phyloP scores from a whole-genome alignment of 2,113 vertebrate genomes.

The Triplophysa tibetana region DNA sequence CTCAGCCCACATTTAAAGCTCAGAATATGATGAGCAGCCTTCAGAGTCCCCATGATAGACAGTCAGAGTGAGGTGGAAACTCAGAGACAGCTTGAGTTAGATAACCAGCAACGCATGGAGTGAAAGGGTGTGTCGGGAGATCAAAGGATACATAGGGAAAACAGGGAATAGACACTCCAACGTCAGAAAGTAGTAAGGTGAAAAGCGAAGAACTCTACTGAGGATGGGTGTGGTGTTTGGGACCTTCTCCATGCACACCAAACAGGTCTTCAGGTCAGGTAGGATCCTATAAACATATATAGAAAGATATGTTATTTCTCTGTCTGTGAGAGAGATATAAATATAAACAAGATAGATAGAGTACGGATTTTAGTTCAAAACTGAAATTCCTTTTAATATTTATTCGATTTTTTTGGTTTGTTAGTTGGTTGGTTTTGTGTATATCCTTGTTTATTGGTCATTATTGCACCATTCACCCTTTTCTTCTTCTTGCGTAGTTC shows the following conservation, averaged over 20 bases:
- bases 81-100: slow-evolving; percentile 4
- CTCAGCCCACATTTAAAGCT: slow-evolving; percentile 23
- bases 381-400: no score
- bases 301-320: not conserved
- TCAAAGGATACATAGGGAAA: slow-evolving; percentile 22
- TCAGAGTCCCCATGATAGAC: slow-evolving; percentile 47
- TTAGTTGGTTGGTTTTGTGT: not conserved
- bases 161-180: slow-evolving; percentile 16
- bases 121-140: not conserved
- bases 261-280: slow-evolving; percentile 60
- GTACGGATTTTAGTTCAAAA: not conserved
- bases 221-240: slow-evolving; percentile 64
- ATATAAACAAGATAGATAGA: not conserved
- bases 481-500: not conserved
- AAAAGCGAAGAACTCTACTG: not conserved
- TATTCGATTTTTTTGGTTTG: not conserved
- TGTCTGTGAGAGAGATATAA: not conserved
- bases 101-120: slow-evolving; percentile 6
- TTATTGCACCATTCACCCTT: not conserved
- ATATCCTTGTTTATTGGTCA: not conserved
- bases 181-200: not conserved
- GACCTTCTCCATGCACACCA: slow-evolving; percentile 61
- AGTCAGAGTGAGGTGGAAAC: slow-evolving; percentile 14
- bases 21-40: slow-evolving; percentile 33
- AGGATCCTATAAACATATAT: slow-evolving; percentile 25